These are phyloP conservation scores for Oenanthe oenanthe DNA, from an alignment of 2,113 vertebrate species.

Conservation along the genomic window DNA sequence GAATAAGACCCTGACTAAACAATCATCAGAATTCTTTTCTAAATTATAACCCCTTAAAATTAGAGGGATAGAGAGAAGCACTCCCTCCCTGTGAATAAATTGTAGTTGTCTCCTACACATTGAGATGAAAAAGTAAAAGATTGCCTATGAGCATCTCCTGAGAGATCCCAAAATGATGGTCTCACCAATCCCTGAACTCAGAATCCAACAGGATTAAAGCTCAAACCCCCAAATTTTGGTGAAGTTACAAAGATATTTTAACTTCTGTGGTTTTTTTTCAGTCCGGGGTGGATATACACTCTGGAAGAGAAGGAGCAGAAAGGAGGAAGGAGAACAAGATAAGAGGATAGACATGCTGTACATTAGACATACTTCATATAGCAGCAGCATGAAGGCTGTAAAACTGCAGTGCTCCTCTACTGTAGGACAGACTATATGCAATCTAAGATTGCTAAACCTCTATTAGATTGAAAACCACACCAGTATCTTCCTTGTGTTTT, in stretches of 20 bases:
- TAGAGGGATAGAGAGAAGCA: background rate
- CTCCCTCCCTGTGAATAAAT: rapidly evolving
- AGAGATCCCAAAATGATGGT: background rate
- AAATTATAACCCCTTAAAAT: background rate
- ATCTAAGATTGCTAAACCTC: background rate
- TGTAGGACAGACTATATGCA: no score
- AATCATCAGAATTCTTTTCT: background rate
- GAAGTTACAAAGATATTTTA: background rate
- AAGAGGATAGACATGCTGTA: background rate
- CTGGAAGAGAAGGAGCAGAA: rapidly evolving
- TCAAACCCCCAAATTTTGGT: background rate
- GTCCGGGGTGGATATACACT: background rate
- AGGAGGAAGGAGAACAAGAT: background rate
- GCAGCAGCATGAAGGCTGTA: background rate
- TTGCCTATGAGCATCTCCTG: background rate
- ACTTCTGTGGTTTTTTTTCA: background rate
- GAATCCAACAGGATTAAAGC: background rate
- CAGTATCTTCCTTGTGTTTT: background rate
- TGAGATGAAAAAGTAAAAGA: background rate
- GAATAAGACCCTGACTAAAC: background rate
- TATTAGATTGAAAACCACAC: background rate
- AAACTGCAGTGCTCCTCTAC: background rate
- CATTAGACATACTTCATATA: background rate
- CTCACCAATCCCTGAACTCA: background rate
- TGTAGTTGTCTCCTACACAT: background rate